Evolutionary conservation across 2,888 invertebrate species (phyloP).

Genomic region (Cantharis rustica): DNA sequence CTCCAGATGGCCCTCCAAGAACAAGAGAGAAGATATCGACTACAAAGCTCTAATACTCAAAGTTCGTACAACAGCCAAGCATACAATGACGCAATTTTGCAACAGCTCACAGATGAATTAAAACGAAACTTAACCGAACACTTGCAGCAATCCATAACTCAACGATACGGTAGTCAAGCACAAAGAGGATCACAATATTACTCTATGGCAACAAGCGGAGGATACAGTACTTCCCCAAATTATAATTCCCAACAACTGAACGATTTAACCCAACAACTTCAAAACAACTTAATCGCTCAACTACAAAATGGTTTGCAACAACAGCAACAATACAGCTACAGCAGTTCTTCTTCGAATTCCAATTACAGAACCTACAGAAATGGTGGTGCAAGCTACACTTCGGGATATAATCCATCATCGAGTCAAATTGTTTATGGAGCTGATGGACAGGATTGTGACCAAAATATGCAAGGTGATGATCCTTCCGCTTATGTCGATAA

Average conservation of each 20-base stretch:
- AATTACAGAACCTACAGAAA: slow-evolving; percentile 2
- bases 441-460: slow-evolving; percentile 19
- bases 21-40: slow-evolving; percentile 33
- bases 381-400: not conserved
- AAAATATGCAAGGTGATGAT: slow-evolving; percentile 29
- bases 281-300: slow-evolving; percentile 47
- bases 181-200: slow-evolving; percentile 37
- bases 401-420: slow-evolving; percentile 1
- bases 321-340: slow-evolving; percentile 39
- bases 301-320: slow-evolving; percentile 49
- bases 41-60: slow-evolving; percentile 25
- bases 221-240: slow-evolving; percentile 36
- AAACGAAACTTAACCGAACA: slow-evolving; percentile 50
- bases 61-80: slow-evolving; percentile 30
- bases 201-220: slow-evolving; percentile 34
- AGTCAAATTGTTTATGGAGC: not conserved
- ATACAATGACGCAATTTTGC: slow-evolving; percentile 40
- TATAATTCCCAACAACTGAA: slow-evolving; percentile 42
- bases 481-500: not conserved
- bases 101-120: slow-evolving; percentile 48
- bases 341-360: slow-evolving; percentile 20
- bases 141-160: slow-evolving; percentile 40
- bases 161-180: slow-evolving; percentile 37
- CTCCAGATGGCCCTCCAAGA: slow-evolving; percentile 41
- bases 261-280: slow-evolving; percentile 45